Base-by-base conservation (phyloP, 2,888 invertebrate species). In the Byasa hedistus region DNA sequence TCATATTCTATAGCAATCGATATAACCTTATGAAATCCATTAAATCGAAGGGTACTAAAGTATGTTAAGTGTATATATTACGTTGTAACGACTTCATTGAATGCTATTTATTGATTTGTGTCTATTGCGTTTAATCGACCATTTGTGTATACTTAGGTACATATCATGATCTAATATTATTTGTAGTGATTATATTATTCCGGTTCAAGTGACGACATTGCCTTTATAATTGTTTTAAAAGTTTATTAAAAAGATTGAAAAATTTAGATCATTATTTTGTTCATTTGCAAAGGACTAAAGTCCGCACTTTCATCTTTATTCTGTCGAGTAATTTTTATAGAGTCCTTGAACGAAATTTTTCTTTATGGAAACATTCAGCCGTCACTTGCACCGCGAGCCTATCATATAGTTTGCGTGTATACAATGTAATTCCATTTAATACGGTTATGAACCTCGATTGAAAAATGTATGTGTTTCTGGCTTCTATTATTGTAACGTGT, bases 31-130 rank as follows among this genome's bases (percentile, higher is more conserved):
- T 80, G 71, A 83, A 82, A 90, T 88, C 84, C 89, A 87, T 87
- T 87, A 86, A 87, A 85, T 87, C 81, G 80, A 90, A 91, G 91
- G 91, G 91, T 91, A 91, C 90, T 91, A 90, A 90, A 87, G 73
- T 89, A 89, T 86, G 76, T 82, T 86, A 87, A 83, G 85, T 85
- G 87, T 89, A 87, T 87, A 90, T 85, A 89, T 87, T 39, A 39
- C 10, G 83, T 84, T 84, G 81, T 80, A 79, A 81, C 79, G 77
- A 84, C 77, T 82, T 88, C 86, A 86, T 86, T 84, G 78, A 83
- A 86, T 83, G 83, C 87, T 91, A 91, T 90, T 91, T 91, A 91
- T 87, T 87, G 76, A 79, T 84, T 89, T 87, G 80, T 86, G 84
- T 89, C 79, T 79, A 86, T 90, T 89, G 88, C 88, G 80, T 79